Evolutionary conservation across 2,113 vertebrate species (phyloP), one percentile per base, ranked within the genome.

Genomic region (Centropus bengalensis): DNA sequence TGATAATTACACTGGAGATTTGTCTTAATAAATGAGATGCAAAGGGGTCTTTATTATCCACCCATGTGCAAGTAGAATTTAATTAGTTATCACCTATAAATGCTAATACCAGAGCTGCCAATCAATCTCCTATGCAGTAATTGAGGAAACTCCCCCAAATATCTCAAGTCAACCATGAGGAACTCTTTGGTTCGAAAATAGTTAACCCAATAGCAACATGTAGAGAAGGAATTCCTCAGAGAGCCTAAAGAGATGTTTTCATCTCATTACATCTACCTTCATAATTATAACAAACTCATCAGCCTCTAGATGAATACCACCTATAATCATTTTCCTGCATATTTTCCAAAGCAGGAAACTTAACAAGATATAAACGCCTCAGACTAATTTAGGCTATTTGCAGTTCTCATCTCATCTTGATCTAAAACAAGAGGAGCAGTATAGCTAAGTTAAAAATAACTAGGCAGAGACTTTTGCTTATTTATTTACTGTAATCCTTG

Each of bases 201-300:
- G 98, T 98, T 98, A 98, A 98, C 85, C 60, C 91, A 93, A 93
- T 80, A 95, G 95, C 96, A 96, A 86, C 70, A 91, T 55, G 82
- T 95, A 97, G 93, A 95, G 95, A 96, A 97, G 96, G 95, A 97
- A 97, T 94, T 96, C 97, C 97, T 96, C 83, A 5, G 95, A 97
- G 97, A 97, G 92, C 91, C 93, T 96, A 23, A 91, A 96, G 97
- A 97, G 97, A 97, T 98, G 97, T 98, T 98, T 98, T 98, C 97
- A 96, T 98, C 98, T 98, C 98, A 98, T 98, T 98, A 98, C 96
- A 96, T 97, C 96, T 97, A 97, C 97, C 97, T 98, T 97, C 97
- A 79, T 98, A 98, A 98, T 98, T 98, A 98, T 85, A 97, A 98
- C 96, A 98, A 97, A 98, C 97, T 98, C 98, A 98, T 98, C 98